Base-by-base conservation (phyloP, 64 coral and sea anemone species). In the Montipora sp. region DNA sequence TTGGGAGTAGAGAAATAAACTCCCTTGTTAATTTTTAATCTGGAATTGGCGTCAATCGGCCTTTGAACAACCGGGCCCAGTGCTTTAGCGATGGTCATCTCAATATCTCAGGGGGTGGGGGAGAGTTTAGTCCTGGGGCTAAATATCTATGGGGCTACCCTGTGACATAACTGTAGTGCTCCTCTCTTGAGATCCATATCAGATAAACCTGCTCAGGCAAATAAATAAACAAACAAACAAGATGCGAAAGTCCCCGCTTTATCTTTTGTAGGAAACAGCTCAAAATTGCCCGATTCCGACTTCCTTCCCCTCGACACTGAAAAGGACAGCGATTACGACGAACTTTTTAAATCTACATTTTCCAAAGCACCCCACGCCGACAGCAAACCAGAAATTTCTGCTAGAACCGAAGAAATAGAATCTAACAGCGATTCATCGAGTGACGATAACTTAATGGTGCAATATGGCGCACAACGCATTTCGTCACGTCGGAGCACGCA, bases 401-500 rank as follows among this genome's bases (percentile, higher is more conserved):
- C 59, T 9, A 46, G 45, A 72, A 85, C 63, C 7, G 82, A 85
- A 7, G 65, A 70, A 50, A 68, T 72, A 48, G 82, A 50, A 70
- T 72, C 63, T 7, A 27, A 46, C 19, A 85, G 82, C 18, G 36
- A 23, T 7, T 15, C 82, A 50, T 71, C 82, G 23, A 59, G 65
- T 72, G 82, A 85, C 16, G 47, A 68, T 78, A 13, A 16, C 5
- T 7, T 72, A 8, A 85, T 85, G 82, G 47, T 71, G 18, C 82
- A 85, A 16, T 85, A 72, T 68, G 82, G 82, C 3, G 61, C 82
- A 10, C 44, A 72, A 68, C 82, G 82, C 45, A 11, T 11, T 27
- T 85, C 65, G 3, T 2, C 57, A 19, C 82, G 47, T 48, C 19
- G 19, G 45, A 71, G 13, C 15, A 78, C 75, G 49, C 59, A 51